Conservation (phyloP, 2,113 vertebrate species). For the Chitala chitala region DNA sequence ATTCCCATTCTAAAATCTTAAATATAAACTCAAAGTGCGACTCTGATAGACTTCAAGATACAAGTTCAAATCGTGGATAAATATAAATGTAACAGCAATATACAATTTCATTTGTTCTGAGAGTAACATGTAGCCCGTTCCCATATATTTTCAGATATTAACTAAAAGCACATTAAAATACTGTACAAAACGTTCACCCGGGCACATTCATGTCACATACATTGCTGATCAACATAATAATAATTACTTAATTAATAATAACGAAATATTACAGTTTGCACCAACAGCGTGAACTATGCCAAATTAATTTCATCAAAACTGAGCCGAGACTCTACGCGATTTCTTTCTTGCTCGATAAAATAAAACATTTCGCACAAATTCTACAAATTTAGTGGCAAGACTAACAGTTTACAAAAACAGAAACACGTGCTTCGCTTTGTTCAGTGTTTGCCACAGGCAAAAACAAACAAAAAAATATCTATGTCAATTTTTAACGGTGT, state of each 20-base stretch:
- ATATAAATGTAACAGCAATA: constrained; percentile 68
- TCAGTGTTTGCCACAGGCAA: constrained; percentile 7
- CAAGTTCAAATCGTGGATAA: constrained; percentile 65
- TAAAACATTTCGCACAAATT: constrained; percentile 2
- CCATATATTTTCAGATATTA: constrained; percentile 79
- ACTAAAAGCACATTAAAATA: constrained; percentile 79
- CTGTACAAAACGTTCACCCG: constrained; percentile 79
- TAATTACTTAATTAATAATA: constrained; percentile 9
- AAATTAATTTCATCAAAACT: background rate
- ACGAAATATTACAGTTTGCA: constrained; percentile 45
- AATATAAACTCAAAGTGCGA: constrained; percentile 73
- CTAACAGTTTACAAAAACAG: background rate
- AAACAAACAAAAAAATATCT: background rate
- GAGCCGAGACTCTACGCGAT: background rate
- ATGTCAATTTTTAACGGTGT: constrained; percentile 17
- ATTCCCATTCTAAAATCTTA: constrained; percentile 75
- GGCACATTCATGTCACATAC: constrained; percentile 67
- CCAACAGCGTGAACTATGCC: constrained; percentile 1
- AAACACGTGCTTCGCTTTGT: constrained; percentile 1
- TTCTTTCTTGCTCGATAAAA: background rate
- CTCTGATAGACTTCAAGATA: constrained; percentile 66
- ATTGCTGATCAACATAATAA: constrained; percentile 50
- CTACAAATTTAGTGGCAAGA: constrained; percentile 16
- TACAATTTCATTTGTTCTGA: constrained; percentile 51
- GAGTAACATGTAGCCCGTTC: constrained; percentile 38